Base-by-base conservation (phyloP, 2,888 invertebrate species). In the Dynastes grantii region DNA sequence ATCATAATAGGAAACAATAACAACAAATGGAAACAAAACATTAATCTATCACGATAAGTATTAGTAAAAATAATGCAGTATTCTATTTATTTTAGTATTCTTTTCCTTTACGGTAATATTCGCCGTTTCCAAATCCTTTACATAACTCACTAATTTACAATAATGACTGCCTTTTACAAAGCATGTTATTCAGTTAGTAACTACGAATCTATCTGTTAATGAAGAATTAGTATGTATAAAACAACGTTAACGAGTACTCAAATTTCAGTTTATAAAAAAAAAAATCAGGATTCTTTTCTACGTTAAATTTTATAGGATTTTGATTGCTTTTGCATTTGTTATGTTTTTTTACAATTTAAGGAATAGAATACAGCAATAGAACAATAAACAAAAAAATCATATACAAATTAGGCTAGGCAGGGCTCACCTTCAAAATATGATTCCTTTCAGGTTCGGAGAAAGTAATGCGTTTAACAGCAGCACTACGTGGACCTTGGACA, bases 401-500 rank as follows among this genome's bases (percentile, higher is more conserved):
- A 78, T 78, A 79, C 76, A 76, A 78, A 67, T 79, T 81, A 84
- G 82, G 82, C 82, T 83, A 82, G 81, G 81, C 80, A 80, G 80
- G 81, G 83, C 88, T 88, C 87, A 90, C 90, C 90, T 90, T 89
- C 79, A 87, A 88, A 83, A 85, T 83, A 81, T 83, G 83, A 85
- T 81, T 82, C 80, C 82, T 81, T 77, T 84, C 81, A 76, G 85
- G 78, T 81, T 89, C 89, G 80, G 84, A 87, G 85, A 90, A 90
- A 83, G 89, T 89, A 85, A 90, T 90, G 85, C 90, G 88, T 85
- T 90, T 90, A 87, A 89, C 90, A 83, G 89, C 90, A 82, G 89
- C 85, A 85, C 89, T 88, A 85, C 88, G 88, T 83, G 84, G 86
- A 84, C 85, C 87, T 79, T 83, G 84, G 84, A 81, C 85, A 83